Conservation (phyloP, 1,140 invertebrate species). For the Archegozetes longisetosus region DNA sequence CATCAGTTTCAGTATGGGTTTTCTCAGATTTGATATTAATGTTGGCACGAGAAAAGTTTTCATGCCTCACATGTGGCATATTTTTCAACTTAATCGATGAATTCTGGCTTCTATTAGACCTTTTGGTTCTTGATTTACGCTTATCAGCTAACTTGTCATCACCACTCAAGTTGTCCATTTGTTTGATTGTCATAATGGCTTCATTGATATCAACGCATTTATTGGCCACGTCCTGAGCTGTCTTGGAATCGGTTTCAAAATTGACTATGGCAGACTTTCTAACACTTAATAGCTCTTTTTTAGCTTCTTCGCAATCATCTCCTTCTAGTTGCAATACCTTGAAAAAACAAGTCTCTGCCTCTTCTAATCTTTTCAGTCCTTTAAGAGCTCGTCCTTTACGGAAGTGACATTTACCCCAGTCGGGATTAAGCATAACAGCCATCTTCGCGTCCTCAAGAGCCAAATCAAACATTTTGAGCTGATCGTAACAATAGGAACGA, state of each 20-base stretch:
- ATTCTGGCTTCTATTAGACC: background rate
- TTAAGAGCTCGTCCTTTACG: background rate
- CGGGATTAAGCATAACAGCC: background rate
- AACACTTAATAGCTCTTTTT: background rate
- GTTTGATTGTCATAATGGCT: background rate
- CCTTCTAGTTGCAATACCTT: background rate
- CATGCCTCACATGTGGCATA: no score
- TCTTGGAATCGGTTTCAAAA: background rate
- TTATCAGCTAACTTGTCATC: background rate
- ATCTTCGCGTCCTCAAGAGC: slow-evolving; percentile 1
- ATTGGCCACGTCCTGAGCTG: background rate
- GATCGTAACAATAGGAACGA: slow-evolving; percentile 1
- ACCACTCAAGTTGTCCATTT: no score
- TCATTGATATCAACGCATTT: background rate
- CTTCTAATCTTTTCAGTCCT: background rate
- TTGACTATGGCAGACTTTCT: background rate
- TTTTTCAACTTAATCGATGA: background rate
- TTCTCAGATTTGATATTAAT: no score
- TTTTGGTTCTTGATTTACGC: background rate
- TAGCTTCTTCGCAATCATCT: background rate
- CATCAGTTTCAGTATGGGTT: no score
- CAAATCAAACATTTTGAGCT: background rate
- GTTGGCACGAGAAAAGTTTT: no score
- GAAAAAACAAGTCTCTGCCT: background rate
- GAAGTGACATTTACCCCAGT: background rate